phyloP scores from a whole-genome alignment of 2,113 vertebrate species.

The Catharus fuscescens region DNA sequence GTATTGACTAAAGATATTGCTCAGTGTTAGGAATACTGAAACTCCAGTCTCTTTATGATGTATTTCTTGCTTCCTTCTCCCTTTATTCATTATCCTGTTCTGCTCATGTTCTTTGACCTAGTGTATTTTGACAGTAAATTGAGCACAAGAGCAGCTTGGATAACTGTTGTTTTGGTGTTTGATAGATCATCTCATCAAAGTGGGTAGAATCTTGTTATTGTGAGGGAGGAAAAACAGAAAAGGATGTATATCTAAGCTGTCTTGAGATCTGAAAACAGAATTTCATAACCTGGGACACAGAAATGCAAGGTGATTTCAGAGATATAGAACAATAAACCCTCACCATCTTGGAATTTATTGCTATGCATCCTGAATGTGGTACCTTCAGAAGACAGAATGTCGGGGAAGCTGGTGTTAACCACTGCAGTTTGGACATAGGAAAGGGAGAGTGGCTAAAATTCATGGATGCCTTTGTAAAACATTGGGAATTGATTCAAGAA shows the following conservation, averaged over 20 bases:
- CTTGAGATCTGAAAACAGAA: background rate
- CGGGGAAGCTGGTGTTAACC: background rate
- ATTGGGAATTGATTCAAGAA: background rate
- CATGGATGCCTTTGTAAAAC: background rate
- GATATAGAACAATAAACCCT: background rate
- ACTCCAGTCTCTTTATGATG: background rate
- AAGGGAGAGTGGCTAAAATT: background rate
- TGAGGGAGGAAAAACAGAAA: background rate
- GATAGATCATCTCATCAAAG: background rate
- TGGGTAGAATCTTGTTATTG: background rate
- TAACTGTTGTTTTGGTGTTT: background rate
- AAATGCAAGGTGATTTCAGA: background rate
- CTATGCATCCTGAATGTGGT: accelerated
- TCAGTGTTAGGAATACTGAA: background rate
- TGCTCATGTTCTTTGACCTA: background rate
- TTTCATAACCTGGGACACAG: background rate
- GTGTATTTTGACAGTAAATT: background rate
- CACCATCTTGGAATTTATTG: background rate
- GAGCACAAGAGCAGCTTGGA: background rate
- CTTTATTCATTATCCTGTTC: background rate
- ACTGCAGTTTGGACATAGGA: background rate
- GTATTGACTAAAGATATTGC: background rate
- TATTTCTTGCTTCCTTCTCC: background rate
- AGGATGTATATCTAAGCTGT: background rate
- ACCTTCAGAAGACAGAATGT: background rate